These are phyloP conservation scores for Nyctibius grandis DNA, from an alignment of 2,797 vertebrate genomes.

Conservation along the genomic window DNA sequence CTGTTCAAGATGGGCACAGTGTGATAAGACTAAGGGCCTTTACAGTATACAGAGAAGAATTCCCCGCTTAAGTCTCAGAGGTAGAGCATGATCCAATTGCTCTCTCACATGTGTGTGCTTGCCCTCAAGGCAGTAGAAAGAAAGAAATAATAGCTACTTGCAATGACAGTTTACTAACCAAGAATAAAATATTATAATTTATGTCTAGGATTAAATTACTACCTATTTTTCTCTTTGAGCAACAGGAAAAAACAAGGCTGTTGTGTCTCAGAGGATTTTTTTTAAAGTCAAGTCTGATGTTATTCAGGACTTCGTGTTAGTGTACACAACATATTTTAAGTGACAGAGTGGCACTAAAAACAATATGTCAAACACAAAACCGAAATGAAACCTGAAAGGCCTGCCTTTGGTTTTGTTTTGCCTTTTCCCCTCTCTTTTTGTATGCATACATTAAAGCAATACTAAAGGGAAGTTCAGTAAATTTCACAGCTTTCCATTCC, in stretches of 20 bases:
- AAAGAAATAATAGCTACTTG: not conserved
- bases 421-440: not conserved
- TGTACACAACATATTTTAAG: not conserved
- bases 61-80: not conserved
- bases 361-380: not conserved
- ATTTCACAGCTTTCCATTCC: not conserved
- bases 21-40: not conserved
- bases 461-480: not conserved
- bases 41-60: not conserved
- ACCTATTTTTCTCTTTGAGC: not conserved
- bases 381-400: not conserved
- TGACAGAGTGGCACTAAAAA: not conserved
- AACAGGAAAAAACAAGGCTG: not conserved
- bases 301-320: not conserved
- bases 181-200: not conserved
- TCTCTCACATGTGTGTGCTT: not conserved
- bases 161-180: not conserved
- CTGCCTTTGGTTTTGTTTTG: not conserved
- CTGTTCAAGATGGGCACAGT: not conserved
- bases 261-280: not conserved
- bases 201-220: not conserved
- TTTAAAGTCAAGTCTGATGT: not conserved
- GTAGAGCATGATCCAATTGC: not conserved
- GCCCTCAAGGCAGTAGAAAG: not conserved
- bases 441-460: not conserved